These are phyloP conservation scores for Andrena minutula DNA, from an alignment of 2,888 invertebrate species.

Conservation along the genomic window DNA sequence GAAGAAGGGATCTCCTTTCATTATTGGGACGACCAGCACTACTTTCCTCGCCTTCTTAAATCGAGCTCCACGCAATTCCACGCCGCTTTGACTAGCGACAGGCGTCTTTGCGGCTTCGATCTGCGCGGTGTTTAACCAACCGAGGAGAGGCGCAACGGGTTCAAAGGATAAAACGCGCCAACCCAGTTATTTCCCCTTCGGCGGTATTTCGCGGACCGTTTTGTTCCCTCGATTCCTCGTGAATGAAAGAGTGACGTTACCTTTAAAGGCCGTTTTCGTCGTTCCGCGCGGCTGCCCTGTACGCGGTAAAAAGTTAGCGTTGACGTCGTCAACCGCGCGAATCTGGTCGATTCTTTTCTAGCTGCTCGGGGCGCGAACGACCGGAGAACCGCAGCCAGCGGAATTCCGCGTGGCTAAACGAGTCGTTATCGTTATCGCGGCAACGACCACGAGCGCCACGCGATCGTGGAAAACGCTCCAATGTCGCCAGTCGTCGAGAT, in stretches of 20 bases:
- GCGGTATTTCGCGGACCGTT: slow-evolving; percentile 14
- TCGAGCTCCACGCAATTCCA: slow-evolving; percentile 27
- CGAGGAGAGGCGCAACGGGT: slow-evolving; percentile 7
- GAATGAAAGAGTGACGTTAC: slow-evolving; percentile 20
- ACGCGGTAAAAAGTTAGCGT: slow-evolving; percentile 2
- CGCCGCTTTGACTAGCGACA: slow-evolving; percentile 11
- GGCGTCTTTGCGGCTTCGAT: slow-evolving; percentile 23
- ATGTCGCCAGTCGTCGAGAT: slow-evolving; percentile 20
- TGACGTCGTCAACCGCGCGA: background rate
- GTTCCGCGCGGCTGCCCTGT: slow-evolving; percentile 38
- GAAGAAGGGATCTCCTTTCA: background rate
- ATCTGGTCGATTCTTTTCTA: slow-evolving; percentile 28
- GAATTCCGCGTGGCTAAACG: background rate
- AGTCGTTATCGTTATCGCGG: slow-evolving; percentile 45
- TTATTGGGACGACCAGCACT: background rate
- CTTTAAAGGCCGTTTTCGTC: slow-evolving; percentile 60
- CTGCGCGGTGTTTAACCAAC: slow-evolving; percentile 41
- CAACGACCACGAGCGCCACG: slow-evolving; percentile 12
- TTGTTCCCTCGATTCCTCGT: background rate
- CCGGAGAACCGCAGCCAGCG: background rate
- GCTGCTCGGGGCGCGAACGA: background rate
- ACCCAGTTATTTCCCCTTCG: slow-evolving; percentile 20
- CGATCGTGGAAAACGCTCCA: slow-evolving; percentile 25
- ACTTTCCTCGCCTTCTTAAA: background rate
- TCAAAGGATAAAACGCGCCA: slow-evolving; percentile 43